Conservation (phyloP, 2,888 invertebrate species). For the Plusia festucae region DNA sequence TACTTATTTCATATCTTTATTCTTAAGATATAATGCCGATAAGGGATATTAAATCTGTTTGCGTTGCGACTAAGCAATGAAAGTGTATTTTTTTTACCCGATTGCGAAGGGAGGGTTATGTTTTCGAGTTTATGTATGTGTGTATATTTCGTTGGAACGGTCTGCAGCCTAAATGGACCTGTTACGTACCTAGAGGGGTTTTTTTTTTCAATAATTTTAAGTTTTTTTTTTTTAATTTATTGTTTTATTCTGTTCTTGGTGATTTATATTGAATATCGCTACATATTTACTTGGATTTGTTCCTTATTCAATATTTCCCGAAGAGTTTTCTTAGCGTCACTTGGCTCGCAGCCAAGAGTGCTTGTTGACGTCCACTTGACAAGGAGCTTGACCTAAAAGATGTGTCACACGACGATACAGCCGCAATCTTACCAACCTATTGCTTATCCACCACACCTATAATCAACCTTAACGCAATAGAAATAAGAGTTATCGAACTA, state of each 20-base stretch:
- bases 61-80: neutral
- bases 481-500: conserved; percentile 31
- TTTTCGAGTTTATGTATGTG: no score
- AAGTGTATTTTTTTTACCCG: no score
- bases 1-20: conserved; percentile 17
- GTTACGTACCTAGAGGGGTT: no score
- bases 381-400: conserved; percentile 84
- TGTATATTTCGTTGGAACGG: no score
- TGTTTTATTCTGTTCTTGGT: neutral
- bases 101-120: no score
- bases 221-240: neutral
- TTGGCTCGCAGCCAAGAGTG: conserved; percentile 80
- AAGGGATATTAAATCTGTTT: conserved; percentile 10
- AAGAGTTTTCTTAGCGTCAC: conserved; percentile 71
- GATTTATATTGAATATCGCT: neutral
- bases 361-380: conserved; percentile 80
- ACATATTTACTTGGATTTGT: conserved; percentile 58
- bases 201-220: no score
- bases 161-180: no score
- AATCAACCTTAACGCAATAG: conserved; percentile 51
- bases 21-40: conserved; percentile 29
- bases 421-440: conserved; percentile 47
- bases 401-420: conserved; percentile 64
- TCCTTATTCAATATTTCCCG: conserved; percentile 73
- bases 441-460: conserved; percentile 39